Evolutionary conservation across 2,888 invertebrate genomes (phyloP), one percentile per base, ranked within the genome.

Genomic region (Polia nebulosa): DNA sequence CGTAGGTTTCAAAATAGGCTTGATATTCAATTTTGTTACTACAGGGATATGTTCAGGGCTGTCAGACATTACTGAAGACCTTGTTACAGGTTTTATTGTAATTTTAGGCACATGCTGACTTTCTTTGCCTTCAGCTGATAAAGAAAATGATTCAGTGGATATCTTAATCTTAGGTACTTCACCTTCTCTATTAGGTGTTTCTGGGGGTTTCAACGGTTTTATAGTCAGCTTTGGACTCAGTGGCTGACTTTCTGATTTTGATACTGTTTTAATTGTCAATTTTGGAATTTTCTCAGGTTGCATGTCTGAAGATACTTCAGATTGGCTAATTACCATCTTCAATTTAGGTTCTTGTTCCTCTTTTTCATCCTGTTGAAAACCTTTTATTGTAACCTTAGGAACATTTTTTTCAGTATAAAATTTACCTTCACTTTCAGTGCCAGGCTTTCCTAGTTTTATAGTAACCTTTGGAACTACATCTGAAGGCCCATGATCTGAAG

Each of bases 91-190:
- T 89, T 96, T 96, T 47, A 96, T 96, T 62, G 96, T 96, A 67
- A 96, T 92, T 92, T 96, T 96, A 84, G 96, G 96, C 87, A 96
- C 92, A 87, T 96, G 94, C 51, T 91, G 83, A 86, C 85, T 89
- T 81, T 94, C 94, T 85, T 90, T 93, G n/a, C 83, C 71, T 66
- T 92, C 92, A 73, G 85, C 56, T 82, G 82, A 87, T 70, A 90
- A 81, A 65, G 89, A 82, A 83, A 86, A 83, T 66, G 88, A 72
- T 63, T 94, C 94, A 68, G 89, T 74, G 44, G 91, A 84, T 72
- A 92, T 90, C 79, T 91, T 93, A 17, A 89, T 65, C 82, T 91
- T 93, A 56, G 88, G 86, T 57, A 90, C 87, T 76, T 90, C 85
- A 81, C 55, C 82, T 57, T 92, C 93, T 80, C 88, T 90, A 66